Percentiles rank a stretch among this genome's conserved stretches.
Conservation (phyloP, 2,113 vertebrate genomes). For the Gracilinanus agilis region DNA sequence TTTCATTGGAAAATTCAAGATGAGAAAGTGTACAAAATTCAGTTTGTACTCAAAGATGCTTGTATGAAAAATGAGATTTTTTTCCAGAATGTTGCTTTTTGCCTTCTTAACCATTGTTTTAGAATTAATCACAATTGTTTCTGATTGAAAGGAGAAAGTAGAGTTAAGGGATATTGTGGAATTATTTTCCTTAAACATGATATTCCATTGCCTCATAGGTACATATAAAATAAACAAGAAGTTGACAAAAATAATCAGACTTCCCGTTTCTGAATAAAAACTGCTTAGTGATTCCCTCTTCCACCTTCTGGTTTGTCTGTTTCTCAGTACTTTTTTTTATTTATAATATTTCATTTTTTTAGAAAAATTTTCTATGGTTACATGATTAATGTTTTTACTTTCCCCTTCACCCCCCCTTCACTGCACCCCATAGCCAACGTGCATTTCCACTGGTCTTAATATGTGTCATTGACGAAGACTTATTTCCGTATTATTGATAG, state of each 20-base stretch:
- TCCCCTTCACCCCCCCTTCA: too few species aligned
- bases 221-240: not conserved
- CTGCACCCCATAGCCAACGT: too few species aligned
- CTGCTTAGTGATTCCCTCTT: not conserved
- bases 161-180: not conserved
- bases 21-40: conserved; percentile 4
- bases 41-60: not conserved
- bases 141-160: not conserved
- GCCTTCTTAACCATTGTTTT: not conserved
- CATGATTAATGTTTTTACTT: too few species aligned
- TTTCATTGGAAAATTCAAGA: not conserved
- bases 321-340: not conserved
- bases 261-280: not conserved
- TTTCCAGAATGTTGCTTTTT: not conserved
- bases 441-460: too few species aligned
- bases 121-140: not conserved
- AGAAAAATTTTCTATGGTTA: too few species aligned
- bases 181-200: not conserved
- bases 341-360: too few species aligned
- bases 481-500: too few species aligned
- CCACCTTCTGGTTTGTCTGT: not conserved
- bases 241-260: not conserved
- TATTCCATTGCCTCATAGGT: not conserved
- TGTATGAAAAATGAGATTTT: not conserved
- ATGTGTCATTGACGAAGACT: too few species aligned